Base-by-base conservation (phyloP, 2,113 vertebrate genomes). In the Rhagologus leucostigma region DNA sequence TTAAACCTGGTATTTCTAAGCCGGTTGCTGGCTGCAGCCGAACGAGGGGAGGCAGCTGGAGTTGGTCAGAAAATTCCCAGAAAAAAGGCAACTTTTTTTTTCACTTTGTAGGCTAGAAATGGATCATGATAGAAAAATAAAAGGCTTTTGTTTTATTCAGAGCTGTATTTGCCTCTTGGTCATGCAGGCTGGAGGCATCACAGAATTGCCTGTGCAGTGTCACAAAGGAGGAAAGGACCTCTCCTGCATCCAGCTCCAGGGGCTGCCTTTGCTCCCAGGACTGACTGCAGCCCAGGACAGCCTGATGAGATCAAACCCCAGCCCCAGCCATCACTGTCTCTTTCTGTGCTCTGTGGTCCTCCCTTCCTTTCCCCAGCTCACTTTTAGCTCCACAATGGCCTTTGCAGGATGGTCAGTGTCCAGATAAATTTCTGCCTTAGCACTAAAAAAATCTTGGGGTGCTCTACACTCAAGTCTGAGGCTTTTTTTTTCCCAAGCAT, bases 1-100 rank as follows among this genome's bases (percentile, higher is more conserved):
- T 97, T 97, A 97, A 97, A 94, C 57, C 75, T 80, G 63, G 89
- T 97, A 89, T 96, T 97, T 96, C 93, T 90, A 70, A 94, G 85
- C 77, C 87, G 5, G 4, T 93, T 95, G 78, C 95, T 96, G 87
- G 75, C 93, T 91, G 89, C 68, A 84, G 89, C 88, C 10, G 35
- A 90, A 92, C 0, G 1, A 75, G 76, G 76, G 24, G 52, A 83
- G 68, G 76, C 73, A 93, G 94, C 73, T 90, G 73, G 76, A 93
- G 16, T 20, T 0, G 0, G 92, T 83, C 79, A 94, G 85, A 93
- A 74, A 89, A 78, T 81, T 94, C 83, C 47, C 76, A 78, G 75
- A 27, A 74, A 89, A 90, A 93, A 55, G 44, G 5, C 37, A 62
- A 11, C 3, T 80, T 64, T 42, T 44, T 21, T 52, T 27, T 24